Conservation (phyloP, 2,113 vertebrate species). For the Carollia perspicillata region DNA sequence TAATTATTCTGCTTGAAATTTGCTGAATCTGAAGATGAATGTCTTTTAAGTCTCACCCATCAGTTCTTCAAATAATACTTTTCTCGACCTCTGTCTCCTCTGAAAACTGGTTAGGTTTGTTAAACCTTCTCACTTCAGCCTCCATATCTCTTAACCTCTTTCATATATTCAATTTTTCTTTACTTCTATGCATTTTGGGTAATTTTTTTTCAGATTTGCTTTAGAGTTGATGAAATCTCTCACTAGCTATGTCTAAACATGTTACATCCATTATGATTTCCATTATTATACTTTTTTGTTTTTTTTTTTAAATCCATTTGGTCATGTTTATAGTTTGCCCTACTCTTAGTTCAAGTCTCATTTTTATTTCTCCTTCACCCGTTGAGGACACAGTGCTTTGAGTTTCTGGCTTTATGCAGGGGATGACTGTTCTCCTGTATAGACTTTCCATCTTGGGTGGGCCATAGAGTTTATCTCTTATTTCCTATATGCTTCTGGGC, state of each 20-base stretch:
- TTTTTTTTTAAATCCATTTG: background rate
- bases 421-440: background rate
- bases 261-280: background rate
- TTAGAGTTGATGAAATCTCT: background rate
- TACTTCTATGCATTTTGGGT: background rate
- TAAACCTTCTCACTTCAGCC: background rate
- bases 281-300: background rate
- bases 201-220: background rate
- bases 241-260: background rate
- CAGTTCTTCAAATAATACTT: background rate
- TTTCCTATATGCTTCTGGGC: background rate
- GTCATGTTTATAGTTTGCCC: background rate
- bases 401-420: background rate
- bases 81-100: background rate
- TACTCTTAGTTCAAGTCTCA: background rate
- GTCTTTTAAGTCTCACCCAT: background rate
- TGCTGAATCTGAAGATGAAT: background rate
- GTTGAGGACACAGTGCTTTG: background rate
- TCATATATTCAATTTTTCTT: background rate
- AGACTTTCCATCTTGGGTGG: background rate
- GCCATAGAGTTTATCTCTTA: background rate
- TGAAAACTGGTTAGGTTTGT: background rate
- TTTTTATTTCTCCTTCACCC: background rate
- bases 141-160: background rate
- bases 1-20: constrained; percentile 6